phyloP scores from a whole-genome alignment of 2,113 vertebrate genomes.

The Silurus glanis region DNA sequence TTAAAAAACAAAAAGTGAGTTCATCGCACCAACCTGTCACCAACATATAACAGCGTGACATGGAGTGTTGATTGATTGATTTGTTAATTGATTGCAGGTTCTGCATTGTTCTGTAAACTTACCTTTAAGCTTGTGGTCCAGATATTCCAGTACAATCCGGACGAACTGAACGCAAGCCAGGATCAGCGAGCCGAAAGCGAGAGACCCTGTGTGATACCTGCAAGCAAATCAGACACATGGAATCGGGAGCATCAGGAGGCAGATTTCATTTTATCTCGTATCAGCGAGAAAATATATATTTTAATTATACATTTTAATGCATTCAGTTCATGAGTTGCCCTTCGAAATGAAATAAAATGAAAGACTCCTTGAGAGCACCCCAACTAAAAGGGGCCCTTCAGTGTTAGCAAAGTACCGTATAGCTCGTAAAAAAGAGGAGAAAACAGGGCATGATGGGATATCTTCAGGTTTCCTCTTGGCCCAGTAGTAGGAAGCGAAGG shows the following conservation, averaged over 20 bases:
- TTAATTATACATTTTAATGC: no score
- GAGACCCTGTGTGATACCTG: slow-evolving; percentile 90
- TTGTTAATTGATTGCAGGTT: neutral
- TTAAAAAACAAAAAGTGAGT: neutral
- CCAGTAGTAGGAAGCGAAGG: slow-evolving; percentile 92
- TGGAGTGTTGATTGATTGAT: no score
- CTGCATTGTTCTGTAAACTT: neutral
- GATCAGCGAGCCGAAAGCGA: slow-evolving; percentile 89
- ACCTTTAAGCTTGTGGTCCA: slow-evolving; percentile 87
- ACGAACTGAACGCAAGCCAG: slow-evolving; percentile 82
- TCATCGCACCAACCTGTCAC: neutral
- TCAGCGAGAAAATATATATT: no score
- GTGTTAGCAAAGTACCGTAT: slow-evolving; percentile 71
- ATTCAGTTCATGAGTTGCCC: no score
- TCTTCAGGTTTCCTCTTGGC: slow-evolving; percentile 84
- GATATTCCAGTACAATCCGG: slow-evolving; percentile 81
- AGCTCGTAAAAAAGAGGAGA: slow-evolving; percentile 81
- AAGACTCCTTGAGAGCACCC: neutral
- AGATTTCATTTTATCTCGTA: no score
- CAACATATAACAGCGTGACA: neutral
- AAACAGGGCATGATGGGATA: slow-evolving; percentile 80
- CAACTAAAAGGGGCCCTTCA: neutral
- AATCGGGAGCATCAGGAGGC: neutral
- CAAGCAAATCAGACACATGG: slow-evolving; percentile 3
- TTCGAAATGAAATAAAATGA: neutral